phyloP scores from a whole-genome alignment of 2,113 vertebrate genomes.

The Phylloscopus whistleri region DNA sequence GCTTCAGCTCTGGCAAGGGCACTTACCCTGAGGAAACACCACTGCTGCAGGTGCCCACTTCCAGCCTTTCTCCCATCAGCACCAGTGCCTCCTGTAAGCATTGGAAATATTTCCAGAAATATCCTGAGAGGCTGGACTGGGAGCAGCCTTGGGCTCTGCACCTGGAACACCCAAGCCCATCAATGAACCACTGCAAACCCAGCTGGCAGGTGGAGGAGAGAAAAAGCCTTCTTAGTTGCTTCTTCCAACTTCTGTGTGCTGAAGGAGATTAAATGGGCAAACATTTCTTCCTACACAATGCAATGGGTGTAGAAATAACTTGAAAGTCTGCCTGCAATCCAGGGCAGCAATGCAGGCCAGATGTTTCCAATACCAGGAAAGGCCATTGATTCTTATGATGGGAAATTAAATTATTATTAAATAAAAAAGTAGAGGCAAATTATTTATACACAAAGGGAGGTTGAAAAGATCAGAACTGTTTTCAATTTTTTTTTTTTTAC shows the following conservation, averaged over 20 bases:
- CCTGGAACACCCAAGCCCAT: background rate
- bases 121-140: background rate
- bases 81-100: background rate
- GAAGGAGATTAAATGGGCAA: background rate
- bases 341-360: background rate
- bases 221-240: background rate
- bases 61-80: background rate
- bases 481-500: background rate
- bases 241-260: background rate
- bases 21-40: background rate
- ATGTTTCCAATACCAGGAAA: background rate
- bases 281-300: background rate
- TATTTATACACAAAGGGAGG: background rate
- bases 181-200: background rate
- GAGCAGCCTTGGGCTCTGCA: background rate
- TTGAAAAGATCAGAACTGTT: background rate
- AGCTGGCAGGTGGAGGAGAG: background rate
- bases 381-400: background rate
- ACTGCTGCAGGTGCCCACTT: background rate
- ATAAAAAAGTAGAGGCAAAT: slow-evolving; percentile 8
- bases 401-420: background rate
- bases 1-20: background rate
- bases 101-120: background rate
- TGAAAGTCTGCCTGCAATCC: background rate
- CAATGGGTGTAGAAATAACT: background rate